A percentile compares a stretch with the other conserved stretches of the same genome.
Conservation (phyloP, 64 coral and sea anemone species). For the Montipora sp. region DNA sequence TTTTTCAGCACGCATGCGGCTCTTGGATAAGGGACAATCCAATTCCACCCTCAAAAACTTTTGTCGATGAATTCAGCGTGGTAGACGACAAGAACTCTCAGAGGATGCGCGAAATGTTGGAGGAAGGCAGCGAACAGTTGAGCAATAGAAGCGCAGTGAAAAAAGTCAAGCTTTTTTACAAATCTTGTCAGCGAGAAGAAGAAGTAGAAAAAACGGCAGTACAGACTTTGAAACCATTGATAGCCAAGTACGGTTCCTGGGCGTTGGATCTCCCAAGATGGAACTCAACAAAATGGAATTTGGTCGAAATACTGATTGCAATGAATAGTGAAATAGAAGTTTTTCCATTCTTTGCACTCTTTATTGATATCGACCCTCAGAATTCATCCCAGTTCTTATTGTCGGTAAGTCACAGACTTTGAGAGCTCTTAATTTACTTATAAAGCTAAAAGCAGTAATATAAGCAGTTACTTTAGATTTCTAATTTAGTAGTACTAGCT, state of each 20-base stretch:
- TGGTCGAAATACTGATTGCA: background rate
- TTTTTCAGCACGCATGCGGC: constrained; percentile 49
- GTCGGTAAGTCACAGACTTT: background rate
- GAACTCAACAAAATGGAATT: constrained; percentile 2
- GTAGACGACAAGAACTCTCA: background rate
- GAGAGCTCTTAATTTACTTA: background rate
- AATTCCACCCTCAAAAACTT: constrained; percentile 32
- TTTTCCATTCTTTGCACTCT: background rate
- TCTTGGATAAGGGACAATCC: constrained; percentile 50
- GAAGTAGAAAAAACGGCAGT: constrained; percentile 15
- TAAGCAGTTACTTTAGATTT: background rate
- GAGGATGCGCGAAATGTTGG: constrained; percentile 44
- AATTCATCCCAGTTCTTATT: constrained; percentile 1
- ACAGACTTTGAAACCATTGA: background rate
- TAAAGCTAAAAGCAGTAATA: background rate
- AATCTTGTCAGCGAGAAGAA: constrained; percentile 13
- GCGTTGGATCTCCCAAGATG: background rate
- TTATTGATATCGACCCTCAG: background rate
- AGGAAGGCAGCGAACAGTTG: background rate
- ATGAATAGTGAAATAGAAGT: background rate
- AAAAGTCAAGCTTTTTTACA: constrained; percentile 5
- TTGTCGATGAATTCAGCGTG: background rate
- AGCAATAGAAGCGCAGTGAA: background rate
- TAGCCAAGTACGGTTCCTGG: constrained; percentile 39
- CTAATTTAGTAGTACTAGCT: no score